phyloP scores from a whole-genome alignment of 2,797 vertebrate species.

The Melanotaenia parkinsoni region DNA sequence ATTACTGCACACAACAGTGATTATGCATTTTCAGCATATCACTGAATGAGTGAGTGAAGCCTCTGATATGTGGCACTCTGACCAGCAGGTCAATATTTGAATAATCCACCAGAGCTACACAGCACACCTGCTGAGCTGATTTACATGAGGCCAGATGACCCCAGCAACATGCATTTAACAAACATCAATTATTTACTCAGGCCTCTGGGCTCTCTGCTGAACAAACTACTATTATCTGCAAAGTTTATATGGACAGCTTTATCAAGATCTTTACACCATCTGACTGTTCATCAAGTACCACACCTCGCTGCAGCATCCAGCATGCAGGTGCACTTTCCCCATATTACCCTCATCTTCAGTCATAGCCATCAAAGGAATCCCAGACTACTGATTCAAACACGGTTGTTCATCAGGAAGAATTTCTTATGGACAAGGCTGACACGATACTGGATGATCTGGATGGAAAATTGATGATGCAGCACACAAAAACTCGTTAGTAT shows the following conservation, averaged over 20 bases:
- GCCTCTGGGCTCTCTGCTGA: slow-evolving; percentile 20
- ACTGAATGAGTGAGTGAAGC: not conserved
- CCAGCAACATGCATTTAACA: slow-evolving; percentile 51
- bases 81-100: slow-evolving; percentile 35
- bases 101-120: slow-evolving; percentile 13
- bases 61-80: not conserved
- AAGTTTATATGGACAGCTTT: not conserved
- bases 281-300: not conserved
- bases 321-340: slow-evolving; percentile 3
- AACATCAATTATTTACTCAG: slow-evolving; percentile 61
- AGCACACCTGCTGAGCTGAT: slow-evolving; percentile 50
- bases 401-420: not conserved
- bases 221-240: slow-evolving; percentile 17
- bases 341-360: not conserved
- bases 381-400: not conserved
- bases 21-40: slow-evolving; percentile 9
- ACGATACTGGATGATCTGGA: not conserved
- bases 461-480: not conserved
- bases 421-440: not conserved
- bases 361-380: not conserved
- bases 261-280: not conserved
- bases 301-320: not conserved
- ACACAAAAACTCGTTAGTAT: not conserved
- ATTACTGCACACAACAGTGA: not conserved
- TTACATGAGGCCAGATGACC: slow-evolving; percentile 56